A percentile compares a stretch with the other conserved stretches of the same genome.
phyloP scores from a whole-genome alignment of 2,888 invertebrate genomes.

The Geotrupes spiniger region DNA sequence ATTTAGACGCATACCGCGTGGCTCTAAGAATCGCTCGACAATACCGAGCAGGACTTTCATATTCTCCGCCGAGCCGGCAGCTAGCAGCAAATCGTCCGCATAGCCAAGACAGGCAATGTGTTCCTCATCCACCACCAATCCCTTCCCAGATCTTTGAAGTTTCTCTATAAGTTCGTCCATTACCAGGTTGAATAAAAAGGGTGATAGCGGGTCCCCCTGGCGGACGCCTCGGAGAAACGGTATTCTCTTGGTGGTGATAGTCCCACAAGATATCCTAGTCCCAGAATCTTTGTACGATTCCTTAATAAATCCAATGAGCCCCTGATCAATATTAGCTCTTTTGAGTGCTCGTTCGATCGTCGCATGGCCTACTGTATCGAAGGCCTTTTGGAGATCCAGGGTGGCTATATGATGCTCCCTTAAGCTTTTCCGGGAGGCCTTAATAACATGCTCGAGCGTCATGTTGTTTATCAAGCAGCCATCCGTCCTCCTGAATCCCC shows the following conservation, averaged over 20 bases:
- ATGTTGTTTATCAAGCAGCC: not conserved
- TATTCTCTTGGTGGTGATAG: not conserved
- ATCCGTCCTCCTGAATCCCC: not conserved
- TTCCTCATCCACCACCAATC: not conserved
- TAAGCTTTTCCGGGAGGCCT: not conserved
- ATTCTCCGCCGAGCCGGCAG: conserved; percentile 11
- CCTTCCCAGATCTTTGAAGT: not conserved
- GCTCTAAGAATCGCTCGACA: conserved; percentile 16
- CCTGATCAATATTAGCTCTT: no score
- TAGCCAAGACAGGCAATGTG: conserved; percentile 22
- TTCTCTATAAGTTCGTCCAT: not conserved
- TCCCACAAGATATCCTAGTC: not conserved
- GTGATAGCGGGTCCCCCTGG: not conserved
- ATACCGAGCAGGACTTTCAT: conserved; percentile 10
- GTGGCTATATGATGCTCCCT: not conserved
- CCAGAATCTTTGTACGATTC: not conserved
- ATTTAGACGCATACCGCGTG: conserved; percentile 20
- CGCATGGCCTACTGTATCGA: no score
- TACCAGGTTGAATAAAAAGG: no score
- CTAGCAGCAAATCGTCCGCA: conserved; percentile 27
- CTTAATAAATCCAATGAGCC: no score
- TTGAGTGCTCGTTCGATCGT: no score
- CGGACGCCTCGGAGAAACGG: not conserved
- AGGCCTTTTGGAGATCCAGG: no score
- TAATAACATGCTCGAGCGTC: not conserved